phyloP scores from a whole-genome alignment of 2,888 invertebrate genomes.

The Phragmatobia fuliginosa region DNA sequence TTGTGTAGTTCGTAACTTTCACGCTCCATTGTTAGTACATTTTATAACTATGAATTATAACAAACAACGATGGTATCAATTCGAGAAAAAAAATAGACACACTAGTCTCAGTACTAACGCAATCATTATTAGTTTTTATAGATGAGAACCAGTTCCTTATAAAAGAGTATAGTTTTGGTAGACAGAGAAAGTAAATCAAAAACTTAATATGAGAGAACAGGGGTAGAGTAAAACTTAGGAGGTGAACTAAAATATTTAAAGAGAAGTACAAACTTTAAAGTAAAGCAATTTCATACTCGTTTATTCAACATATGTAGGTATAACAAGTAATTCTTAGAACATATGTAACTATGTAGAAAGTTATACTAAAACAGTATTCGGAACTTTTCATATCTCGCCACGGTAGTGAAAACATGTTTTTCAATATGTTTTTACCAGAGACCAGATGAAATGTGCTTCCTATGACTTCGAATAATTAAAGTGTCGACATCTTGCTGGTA shows the following conservation, averaged over 20 bases:
- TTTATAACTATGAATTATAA: too few species aligned
- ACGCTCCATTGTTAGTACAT: too few species aligned
- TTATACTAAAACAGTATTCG: not conserved
- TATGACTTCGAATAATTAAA: slow-evolving; percentile 2
- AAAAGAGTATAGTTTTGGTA: not conserved
- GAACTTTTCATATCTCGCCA: not conserved
- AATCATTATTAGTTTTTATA: not conserved
- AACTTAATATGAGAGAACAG: not conserved
- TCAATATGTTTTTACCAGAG: not conserved
- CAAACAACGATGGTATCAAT: too few species aligned
- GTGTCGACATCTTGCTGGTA: not conserved
- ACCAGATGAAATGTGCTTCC: not conserved
- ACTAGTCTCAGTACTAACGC: too few species aligned
- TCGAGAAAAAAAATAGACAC: too few species aligned
- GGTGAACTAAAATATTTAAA: not conserved
- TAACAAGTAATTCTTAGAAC: too few species aligned
- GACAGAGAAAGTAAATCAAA: not conserved
- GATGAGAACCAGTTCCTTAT: not conserved
- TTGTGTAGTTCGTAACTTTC: too few species aligned
- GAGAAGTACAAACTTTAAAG: not conserved
- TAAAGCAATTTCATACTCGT: too few species aligned
- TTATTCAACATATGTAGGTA: too few species aligned
- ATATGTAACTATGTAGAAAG: too few species aligned
- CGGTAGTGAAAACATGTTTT: not conserved
- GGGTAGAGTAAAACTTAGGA: not conserved